Evolutionary conservation across 2,888 invertebrate species (phyloP).

Genomic region (Lasioglossum calceatum): DNA sequence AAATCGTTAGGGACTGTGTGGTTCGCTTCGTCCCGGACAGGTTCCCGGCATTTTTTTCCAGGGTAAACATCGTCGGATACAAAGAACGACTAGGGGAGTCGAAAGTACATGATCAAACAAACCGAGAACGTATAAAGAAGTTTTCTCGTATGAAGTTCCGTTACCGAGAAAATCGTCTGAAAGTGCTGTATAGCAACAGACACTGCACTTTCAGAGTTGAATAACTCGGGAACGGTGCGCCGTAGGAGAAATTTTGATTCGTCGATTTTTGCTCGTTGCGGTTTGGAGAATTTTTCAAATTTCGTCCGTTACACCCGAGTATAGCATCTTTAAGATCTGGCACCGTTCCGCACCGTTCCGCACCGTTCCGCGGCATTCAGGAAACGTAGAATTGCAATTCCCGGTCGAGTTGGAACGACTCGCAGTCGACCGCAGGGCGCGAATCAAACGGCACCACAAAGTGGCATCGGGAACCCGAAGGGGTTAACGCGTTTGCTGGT

Average conservation of each 20-base stretch:
- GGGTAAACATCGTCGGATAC: not conserved
- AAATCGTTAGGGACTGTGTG: constrained; percentile 34
- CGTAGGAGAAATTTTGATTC: not conserved
- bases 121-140: not conserved
- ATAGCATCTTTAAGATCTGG: not conserved
- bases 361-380: not conserved
- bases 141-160: not conserved
- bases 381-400: not conserved
- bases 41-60: constrained; percentile 6
- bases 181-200: not conserved
- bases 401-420: not conserved
- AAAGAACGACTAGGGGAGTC: not conserved
- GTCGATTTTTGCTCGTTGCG: not conserved
- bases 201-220: not conserved
- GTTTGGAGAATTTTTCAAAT: not conserved
- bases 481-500: not conserved
- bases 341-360: not conserved
- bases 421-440: not conserved
- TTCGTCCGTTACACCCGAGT: not conserved
- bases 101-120: not conserved
- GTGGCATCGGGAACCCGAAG: not conserved
- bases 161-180: not conserved
- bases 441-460: not conserved
- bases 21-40: not conserved
- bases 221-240: not conserved